Evolutionary conservation across 2,888 invertebrate genomes (phyloP), one percentile per base, ranked within the genome.

Genomic region (Philhelius pedissequus): DNA sequence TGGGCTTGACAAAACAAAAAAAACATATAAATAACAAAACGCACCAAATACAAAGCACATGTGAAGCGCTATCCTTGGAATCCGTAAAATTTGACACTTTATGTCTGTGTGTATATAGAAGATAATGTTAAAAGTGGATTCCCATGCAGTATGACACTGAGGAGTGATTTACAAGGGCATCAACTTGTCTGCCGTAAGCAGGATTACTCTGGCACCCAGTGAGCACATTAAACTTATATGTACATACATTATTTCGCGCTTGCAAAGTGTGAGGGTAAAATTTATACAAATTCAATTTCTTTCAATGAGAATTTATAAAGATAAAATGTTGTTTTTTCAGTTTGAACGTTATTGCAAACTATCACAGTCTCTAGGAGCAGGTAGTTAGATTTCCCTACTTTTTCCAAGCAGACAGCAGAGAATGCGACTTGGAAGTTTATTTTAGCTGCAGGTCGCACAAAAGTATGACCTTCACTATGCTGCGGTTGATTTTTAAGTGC

Each of bases 161-260:
- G 74, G 83, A 78, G 74, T 84, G 75, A 84, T 84, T 84, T 84
- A 79, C 79, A 79, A 75, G 52, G 70, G 79, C 79, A 79, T 84
- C 83, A 79, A 84, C 83, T 84, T 84, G 75, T 84, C 83, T 84
- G 60, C 75, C 69, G 60, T 84, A 71, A 75, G 75, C 83, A 70
- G 83, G 83, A 84, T 84, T 84, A 84, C 66, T 54, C 25, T 79
- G 75, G 70, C 70, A 66, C 79, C 66, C 58, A 79, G 48, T 79
- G 74, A 84, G 68, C 74, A 60, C 64, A 78, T 77, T 83, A 68
- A 6, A 25, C 6, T 15, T 9, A 13, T 38, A 60, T 6, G 30
- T 13, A 6, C 2, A 5, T 8, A 15, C 11, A 45, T 27, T 74
- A 74, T 78, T 83, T 77, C 20, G 35, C 40, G 8, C 18, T 18